Base-by-base conservation (phyloP, 2,113 vertebrate genomes). In the Chelonoidis abingdonii region DNA sequence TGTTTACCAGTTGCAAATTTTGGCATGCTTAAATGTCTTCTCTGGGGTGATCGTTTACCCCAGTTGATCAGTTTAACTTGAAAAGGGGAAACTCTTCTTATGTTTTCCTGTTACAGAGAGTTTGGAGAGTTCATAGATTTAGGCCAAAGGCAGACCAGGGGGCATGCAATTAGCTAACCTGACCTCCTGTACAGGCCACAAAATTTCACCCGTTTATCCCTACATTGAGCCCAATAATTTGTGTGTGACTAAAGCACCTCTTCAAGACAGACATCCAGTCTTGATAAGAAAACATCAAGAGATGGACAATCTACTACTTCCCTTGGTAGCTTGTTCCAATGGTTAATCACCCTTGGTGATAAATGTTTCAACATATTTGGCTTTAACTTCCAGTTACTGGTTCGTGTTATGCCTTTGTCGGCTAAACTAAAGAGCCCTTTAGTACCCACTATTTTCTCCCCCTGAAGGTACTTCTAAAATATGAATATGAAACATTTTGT, bases 71-170 rank as follows among this genome's bases (percentile, higher is more conserved):
- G 76, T 90, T 87, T 80, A 57, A 89, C 14, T 91, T 94, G 78
- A 79, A 57, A 90, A 52, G 4, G 22, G 5, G 31, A 52, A 56
- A 44, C 35, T n/a, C 35, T n/a, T 7, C 7, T 10, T 22, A n/a
- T 86, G 19, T 89, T 44, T 89, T 12, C 35, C 88, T 56, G 86
- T 21, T 80, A 56, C 47, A 8, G 41, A 57, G 80, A 90, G 22
- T 88, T 92, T 85, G 56, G 90, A 13, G 84, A 96, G 90, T 41
- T 80, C 86, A 50, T 93, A 91, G 92, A 91, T 94, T 94, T 6
- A 65, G 25, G 59, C 93, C 94, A 92, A 86, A 76, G 65, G 57
- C 75, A 91, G 81, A 88, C 16, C 29, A 84, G 89, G 84, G 88
- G 62, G 83, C 80, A 87, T 6, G 86, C 29, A 57, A 72, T 97